Conservation (phyloP, 2,113 vertebrate species). For the Neolamprologus kungweensis region DNA sequence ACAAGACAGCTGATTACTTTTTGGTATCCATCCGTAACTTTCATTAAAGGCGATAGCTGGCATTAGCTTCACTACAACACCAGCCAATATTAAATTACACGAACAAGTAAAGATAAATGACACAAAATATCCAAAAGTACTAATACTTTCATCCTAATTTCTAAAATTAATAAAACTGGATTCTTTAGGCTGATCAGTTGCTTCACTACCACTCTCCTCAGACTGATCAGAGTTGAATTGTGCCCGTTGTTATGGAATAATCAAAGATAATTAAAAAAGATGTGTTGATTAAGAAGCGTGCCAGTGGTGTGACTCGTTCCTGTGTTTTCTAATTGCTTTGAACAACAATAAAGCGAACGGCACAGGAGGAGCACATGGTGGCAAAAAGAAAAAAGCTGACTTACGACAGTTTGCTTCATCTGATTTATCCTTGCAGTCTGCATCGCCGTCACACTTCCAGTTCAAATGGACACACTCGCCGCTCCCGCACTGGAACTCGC, state of each 20-base stretch:
- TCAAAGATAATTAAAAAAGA: neutral
- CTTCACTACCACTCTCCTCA: neutral
- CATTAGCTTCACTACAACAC: neutral
- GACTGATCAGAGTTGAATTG: neutral
- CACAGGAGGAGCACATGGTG: neutral
- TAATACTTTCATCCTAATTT: neutral
- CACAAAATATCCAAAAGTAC: neutral
- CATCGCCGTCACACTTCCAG: slow-evolving; percentile 95
- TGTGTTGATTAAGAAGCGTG: neutral
- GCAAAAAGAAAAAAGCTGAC: slow-evolving; percentile 36
- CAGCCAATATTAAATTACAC: neutral
- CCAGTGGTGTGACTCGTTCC: neutral
- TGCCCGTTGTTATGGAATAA: neutral
- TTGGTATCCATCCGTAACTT: neutral
- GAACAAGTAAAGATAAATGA: neutral
- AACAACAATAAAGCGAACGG: neutral
- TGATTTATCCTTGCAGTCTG: slow-evolving; percentile 96
- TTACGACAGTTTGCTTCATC: slow-evolving; percentile 93
- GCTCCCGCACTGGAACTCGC: slow-evolving; percentile 86
- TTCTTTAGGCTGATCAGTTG: neutral
- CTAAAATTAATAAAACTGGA: neutral
- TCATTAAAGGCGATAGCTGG: neutral
- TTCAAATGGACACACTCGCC: slow-evolving; percentile 90
- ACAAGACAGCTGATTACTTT: neutral
- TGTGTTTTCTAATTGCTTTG: neutral